Percentiles rank a stretch among this genome's conserved stretches.
Conservation (phyloP, 2,888 invertebrate species). For the Eurytoma adleriae region DNA sequence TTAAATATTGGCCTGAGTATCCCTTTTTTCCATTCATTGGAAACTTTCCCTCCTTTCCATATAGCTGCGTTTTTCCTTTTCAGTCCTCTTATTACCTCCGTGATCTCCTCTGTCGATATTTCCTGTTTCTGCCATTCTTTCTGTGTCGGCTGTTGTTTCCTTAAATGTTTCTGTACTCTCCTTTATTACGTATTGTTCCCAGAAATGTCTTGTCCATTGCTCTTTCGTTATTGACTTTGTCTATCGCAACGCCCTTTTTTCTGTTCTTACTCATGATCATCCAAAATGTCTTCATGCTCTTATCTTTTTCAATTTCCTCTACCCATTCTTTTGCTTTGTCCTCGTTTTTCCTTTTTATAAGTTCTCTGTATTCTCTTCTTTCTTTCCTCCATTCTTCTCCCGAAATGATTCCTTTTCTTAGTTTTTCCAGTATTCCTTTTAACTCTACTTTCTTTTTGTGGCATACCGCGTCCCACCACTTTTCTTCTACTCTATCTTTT, state of each 20-base stretch:
- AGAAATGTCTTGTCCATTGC: background rate
- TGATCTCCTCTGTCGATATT: background rate
- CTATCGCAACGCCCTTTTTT: background rate
- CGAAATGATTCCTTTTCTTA: background rate
- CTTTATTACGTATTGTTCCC: background rate
- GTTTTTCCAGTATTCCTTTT: background rate
- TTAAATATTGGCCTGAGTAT: background rate
- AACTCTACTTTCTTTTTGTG: background rate
- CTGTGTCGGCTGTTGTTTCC: background rate
- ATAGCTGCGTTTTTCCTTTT: background rate
- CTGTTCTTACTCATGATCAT: background rate
- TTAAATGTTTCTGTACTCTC: too few relatives aligned
- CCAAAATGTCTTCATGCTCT: background rate
- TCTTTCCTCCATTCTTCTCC: background rate
- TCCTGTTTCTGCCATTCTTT: background rate
- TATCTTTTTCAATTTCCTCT: background rate
- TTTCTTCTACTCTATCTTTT: too few relatives aligned
- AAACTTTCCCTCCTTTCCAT: background rate
- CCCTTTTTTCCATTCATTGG: background rate
- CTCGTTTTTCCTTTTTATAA: background rate
- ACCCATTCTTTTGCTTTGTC: too few relatives aligned
- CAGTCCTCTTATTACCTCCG: background rate
- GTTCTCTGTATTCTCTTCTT: conserved; percentile 2
- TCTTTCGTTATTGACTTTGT: background rate
- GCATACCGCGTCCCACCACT: too few relatives aligned